These are phyloP conservation scores for Andricus curvator DNA, from an alignment of 2,888 invertebrate species.

Conservation along the genomic window DNA sequence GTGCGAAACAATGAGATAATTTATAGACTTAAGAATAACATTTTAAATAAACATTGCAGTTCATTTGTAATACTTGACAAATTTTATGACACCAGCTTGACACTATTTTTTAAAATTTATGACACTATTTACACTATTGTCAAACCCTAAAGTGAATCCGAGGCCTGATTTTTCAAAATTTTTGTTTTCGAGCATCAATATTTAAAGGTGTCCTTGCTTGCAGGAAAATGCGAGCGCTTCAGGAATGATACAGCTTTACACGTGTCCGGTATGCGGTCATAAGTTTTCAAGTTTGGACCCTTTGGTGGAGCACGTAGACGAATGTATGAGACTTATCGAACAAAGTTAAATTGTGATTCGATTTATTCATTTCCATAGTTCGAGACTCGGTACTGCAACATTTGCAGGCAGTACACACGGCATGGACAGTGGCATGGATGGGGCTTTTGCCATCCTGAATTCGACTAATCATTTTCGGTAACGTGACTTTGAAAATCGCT, in stretches of 20 bases:
- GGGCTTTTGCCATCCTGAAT: conserved; percentile 52
- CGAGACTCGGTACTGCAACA: conserved; percentile 47
- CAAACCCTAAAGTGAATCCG: too few species aligned
- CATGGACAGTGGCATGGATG: conserved; percentile 56
- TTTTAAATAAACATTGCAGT: too few species aligned
- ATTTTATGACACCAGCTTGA: too few species aligned
- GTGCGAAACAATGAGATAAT: too few species aligned
- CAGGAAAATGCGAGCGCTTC: conserved; percentile 4
- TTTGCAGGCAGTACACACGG: conserved; percentile 46
- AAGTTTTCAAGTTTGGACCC: conserved; percentile 25
- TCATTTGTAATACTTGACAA: too few species aligned
- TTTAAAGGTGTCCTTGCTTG: background rate
- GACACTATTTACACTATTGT: too few species aligned
- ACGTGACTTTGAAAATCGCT: background rate
- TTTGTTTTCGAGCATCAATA: background rate
- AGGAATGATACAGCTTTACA: conserved; percentile 1
- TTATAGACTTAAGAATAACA: too few species aligned
- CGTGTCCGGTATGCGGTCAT: conserved; percentile 3
- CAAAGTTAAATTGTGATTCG: background rate
- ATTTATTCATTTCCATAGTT: conserved; percentile 40
- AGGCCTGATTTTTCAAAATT: too few species aligned
- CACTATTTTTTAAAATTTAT: too few species aligned
- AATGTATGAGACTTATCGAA: background rate
- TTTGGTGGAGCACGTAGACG: background rate
- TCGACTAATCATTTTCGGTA: conserved; percentile 47